These are phyloP conservation scores for Ophion costatus DNA, from an alignment of 2,888 invertebrate genomes.

Conservation along the genomic window DNA sequence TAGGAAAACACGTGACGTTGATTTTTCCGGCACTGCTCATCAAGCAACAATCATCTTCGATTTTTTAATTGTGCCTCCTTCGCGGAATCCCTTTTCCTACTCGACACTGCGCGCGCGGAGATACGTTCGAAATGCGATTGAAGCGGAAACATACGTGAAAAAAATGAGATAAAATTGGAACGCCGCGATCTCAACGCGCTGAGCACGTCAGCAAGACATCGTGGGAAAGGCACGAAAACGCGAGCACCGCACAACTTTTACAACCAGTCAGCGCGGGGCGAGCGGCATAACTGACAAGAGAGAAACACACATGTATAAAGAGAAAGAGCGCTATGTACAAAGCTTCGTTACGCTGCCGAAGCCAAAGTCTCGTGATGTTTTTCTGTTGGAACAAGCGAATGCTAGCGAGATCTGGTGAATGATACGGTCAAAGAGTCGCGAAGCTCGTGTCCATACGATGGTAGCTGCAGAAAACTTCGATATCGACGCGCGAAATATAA, in stretches of 20 bases:
- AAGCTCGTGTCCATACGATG: constrained; percentile 9
- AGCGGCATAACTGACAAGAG: constrained; percentile 59
- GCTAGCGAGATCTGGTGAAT: constrained; percentile 43
- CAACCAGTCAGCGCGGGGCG: constrained; percentile 51
- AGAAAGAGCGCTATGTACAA: constrained; percentile 1
- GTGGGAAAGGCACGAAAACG: constrained; percentile 39
- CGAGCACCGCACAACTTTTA: constrained; percentile 22
- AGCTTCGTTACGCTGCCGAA: constrained; percentile 50
- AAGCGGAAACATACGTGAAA: constrained; percentile 40
- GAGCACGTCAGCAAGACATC: constrained; percentile 50
- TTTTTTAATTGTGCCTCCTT: background rate
- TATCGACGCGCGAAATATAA: background rate
- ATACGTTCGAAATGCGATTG: background rate
- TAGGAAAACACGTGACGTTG: constrained; percentile 56
- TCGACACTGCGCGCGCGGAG: background rate
- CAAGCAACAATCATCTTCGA: constrained; percentile 43
- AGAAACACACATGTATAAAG: constrained; percentile 43
- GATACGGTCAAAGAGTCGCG: background rate
- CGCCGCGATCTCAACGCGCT: constrained; percentile 6
- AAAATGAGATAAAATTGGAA: constrained; percentile 11
- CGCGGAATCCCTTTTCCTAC: background rate
- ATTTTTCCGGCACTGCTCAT: constrained; percentile 43
- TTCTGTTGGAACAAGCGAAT: constrained; percentile 1
- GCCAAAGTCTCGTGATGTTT: constrained; percentile 43
- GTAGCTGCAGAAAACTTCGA: background rate